These are phyloP conservation scores for Onychorhynchus coronatus DNA, from an alignment of 2,113 vertebrate genomes.

Conservation along the genomic window DNA sequence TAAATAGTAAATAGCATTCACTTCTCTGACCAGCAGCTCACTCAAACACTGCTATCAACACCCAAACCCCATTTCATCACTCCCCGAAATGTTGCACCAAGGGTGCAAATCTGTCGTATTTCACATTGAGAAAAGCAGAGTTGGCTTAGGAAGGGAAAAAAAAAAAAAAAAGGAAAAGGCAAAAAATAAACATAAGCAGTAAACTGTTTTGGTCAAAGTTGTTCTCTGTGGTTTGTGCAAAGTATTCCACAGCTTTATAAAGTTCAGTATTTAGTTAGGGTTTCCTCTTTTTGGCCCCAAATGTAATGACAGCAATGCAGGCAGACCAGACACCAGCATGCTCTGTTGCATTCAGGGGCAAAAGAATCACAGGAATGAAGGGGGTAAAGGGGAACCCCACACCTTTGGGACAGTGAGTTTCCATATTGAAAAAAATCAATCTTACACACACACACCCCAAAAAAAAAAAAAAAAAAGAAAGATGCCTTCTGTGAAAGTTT, in stretches of 20 bases:
- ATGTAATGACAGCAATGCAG: neutral
- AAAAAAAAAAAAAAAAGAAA: neutral
- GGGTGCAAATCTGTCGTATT: conserved; percentile 8
- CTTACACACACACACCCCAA: fast-evolving
- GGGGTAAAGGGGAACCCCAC: neutral
- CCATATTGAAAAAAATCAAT: neutral
- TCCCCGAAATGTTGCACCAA: neutral
- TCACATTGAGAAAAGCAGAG: conserved; percentile 53
- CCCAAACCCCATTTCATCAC: conserved; percentile 24
- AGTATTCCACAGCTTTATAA: neutral
- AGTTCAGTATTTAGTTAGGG: neutral
- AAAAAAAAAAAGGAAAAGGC: neutral
- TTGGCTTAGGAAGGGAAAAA: neutral
- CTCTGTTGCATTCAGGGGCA: neutral
- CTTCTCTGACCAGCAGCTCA: conserved; percentile 64
- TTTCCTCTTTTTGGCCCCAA: neutral
- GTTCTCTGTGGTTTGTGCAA: neutral
- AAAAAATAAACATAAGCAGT: neutral
- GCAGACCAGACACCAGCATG: neutral
- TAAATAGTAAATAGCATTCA: conserved; percentile 62
- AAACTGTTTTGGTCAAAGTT: conserved; percentile 5
- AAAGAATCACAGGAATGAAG: neutral
- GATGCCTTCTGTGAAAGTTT: neutral
- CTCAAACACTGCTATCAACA: conserved; percentile 59
- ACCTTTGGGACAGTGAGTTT: neutral